Percentiles rank a stretch among this genome's conserved stretches.
phyloP scores from a whole-genome alignment of 2,888 invertebrate species.

The Lithophane ornitopus region DNA sequence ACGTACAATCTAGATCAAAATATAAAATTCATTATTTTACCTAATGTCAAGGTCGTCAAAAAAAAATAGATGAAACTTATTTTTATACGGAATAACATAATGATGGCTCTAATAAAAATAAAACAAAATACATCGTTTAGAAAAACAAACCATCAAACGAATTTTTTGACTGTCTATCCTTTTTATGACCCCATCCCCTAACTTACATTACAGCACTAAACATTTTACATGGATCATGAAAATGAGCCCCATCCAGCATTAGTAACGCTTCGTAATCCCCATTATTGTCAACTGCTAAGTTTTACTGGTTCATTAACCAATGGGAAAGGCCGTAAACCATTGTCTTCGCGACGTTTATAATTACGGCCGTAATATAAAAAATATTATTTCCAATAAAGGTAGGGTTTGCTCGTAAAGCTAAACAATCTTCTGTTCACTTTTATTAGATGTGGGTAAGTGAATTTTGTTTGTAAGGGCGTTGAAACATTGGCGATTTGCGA shows the following conservation, averaged over 20 bases:
- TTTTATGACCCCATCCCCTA: slow-evolving; percentile 31
- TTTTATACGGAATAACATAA: background rate
- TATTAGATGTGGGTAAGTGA: slow-evolving; percentile 28
- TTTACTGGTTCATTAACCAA: slow-evolving; percentile 71
- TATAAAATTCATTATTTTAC: background rate
- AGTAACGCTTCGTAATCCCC: slow-evolving; percentile 31
- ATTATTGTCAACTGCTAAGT: slow-evolving; percentile 64
- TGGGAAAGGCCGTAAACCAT: slow-evolving; percentile 67
- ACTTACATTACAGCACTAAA: slow-evolving; percentile 16
- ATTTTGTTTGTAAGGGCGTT: slow-evolving; percentile 28
- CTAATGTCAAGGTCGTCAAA: background rate
- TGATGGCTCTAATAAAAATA: background rate
- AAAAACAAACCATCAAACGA: slow-evolving; percentile 10
- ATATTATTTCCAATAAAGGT: slow-evolving; percentile 65
- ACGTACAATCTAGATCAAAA: background rate
- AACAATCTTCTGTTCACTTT: slow-evolving; percentile 50
- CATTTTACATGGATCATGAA: slow-evolving; percentile 46
- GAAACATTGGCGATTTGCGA: background rate
- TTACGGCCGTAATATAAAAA: slow-evolving; percentile 60
- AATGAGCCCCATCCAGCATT: slow-evolving; percentile 39
- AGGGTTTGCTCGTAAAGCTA: slow-evolving; percentile 42
- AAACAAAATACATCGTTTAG: background rate
- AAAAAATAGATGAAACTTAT: no score
- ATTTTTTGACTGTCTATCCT: background rate
- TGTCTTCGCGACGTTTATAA: slow-evolving; percentile 68